phyloP scores from a whole-genome alignment of 2,113 vertebrate species.

The Chaenocephalus aceratus region DNA sequence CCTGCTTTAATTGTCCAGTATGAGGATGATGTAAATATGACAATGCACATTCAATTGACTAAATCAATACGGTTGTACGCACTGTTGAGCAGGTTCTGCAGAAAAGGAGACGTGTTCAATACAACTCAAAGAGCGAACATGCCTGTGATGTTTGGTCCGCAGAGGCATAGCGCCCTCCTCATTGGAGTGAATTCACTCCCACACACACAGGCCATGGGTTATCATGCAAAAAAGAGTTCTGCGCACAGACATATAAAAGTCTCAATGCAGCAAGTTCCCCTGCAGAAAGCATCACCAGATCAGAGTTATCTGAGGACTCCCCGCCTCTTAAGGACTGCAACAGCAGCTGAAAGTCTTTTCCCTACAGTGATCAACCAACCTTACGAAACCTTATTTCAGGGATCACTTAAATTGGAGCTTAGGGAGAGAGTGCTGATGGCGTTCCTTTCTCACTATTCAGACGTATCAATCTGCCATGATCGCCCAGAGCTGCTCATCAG shows the following conservation, averaged over 20 bases:
- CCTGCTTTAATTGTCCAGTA: slow-evolving; percentile 63
- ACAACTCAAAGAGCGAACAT: slow-evolving; percentile 60
- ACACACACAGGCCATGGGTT: not conserved
- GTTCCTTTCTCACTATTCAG: slow-evolving; percentile 29
- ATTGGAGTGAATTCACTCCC: slow-evolving; percentile 19
- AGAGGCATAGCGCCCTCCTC: not conserved
- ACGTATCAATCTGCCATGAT: slow-evolving; percentile 55
- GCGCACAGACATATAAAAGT: slow-evolving; percentile 15
- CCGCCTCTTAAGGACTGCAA: slow-evolving; percentile 3
- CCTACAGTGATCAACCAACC: slow-evolving; percentile 51
- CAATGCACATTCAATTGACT: not conserved
- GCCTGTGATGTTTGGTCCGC: slow-evolving; percentile 26
- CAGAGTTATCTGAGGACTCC: slow-evolving; percentile 14
- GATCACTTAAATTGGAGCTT: slow-evolving; percentile 31
- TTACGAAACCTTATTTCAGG: slow-evolving; percentile 41
- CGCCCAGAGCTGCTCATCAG: slow-evolving; percentile 29
- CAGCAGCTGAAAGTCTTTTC: slow-evolving; percentile 1
- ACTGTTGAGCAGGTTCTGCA: slow-evolving; percentile 27
- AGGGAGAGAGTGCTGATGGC: slow-evolving; percentile 35
- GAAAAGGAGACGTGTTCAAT: slow-evolving; percentile 23
- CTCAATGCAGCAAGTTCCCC: slow-evolving; percentile 50
- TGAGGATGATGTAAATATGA: slow-evolving; percentile 59
- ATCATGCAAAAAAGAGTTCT: not conserved
- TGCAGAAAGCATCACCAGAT: slow-evolving; percentile 46
- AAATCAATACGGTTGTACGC: slow-evolving; percentile 28